phyloP scores from a whole-genome alignment of 2,888 invertebrate genomes.

The Atrina japonica region DNA sequence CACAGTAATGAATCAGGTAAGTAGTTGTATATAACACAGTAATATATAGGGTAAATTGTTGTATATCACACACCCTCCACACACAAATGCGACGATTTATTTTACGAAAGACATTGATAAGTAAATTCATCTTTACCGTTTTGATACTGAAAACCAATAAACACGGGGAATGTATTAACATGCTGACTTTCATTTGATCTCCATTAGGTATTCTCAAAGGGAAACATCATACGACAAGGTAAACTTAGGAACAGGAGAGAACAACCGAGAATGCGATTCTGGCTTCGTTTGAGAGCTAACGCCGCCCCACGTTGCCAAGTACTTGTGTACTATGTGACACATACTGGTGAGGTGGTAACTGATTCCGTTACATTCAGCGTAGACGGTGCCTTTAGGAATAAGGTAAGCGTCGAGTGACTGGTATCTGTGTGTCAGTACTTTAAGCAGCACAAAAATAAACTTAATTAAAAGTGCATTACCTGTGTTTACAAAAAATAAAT shows the following conservation, averaged over 20 bases:
- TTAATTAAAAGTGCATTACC: too few relatives aligned
- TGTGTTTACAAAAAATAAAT: too few relatives aligned
- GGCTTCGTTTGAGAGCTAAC: constrained; percentile 34
- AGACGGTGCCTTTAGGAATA: constrained; percentile 84
- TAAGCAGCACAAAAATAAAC: not conserved
- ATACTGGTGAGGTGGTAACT: constrained; percentile 84
- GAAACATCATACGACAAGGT: constrained; percentile 32
- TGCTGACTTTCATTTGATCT: too few relatives aligned
- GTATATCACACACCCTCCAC: too few relatives aligned
- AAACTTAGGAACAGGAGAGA: constrained; percentile 14
- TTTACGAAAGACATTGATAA: too few relatives aligned
- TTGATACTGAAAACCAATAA: too few relatives aligned
- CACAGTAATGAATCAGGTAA: too few relatives aligned
- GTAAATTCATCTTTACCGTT: too few relatives aligned
- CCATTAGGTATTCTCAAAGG: constrained; percentile 49
- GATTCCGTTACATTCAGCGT: constrained; percentile 83
- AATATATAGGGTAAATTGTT: too few relatives aligned
- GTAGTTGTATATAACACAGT: too few relatives aligned
- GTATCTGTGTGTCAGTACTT: not conserved
- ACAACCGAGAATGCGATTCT: not conserved
- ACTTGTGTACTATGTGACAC: constrained; percentile 83
- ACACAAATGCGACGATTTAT: too few relatives aligned
- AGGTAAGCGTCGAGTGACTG: constrained; percentile 80
- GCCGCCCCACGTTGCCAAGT: constrained; percentile 71
- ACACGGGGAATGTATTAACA: too few relatives aligned